Conservation (phyloP, 2,797 vertebrate species). For the Falco naumanni region DNA sequence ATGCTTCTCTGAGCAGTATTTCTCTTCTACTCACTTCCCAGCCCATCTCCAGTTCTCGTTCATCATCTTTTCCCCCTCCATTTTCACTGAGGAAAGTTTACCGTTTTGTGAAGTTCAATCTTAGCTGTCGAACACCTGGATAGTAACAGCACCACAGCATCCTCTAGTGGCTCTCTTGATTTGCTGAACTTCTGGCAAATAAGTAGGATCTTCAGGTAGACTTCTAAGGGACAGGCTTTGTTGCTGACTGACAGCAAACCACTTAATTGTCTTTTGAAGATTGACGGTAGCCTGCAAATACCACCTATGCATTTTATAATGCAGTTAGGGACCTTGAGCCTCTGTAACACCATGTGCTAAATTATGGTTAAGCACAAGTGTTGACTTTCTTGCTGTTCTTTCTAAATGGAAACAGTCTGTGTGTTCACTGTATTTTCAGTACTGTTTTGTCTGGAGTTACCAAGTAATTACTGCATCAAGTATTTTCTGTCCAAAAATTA, state of each 20-base stretch:
- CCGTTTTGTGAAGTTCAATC: neutral
- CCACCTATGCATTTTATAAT: neutral
- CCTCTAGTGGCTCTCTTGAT: slow-evolving; percentile 30
- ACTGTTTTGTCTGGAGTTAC: neutral
- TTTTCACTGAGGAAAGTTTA: neutral
- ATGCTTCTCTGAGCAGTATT: neutral
- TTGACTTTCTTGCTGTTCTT: neutral
- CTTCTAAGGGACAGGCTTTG: neutral
- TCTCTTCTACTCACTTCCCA: neutral
- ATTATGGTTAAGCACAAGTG: neutral
- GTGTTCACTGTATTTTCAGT: neutral
- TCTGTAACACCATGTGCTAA: neutral
- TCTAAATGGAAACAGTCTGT: neutral
- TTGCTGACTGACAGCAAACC: neutral
- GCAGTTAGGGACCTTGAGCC: neutral
- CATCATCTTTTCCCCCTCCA: fast-evolving
- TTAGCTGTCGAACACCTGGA: neutral
- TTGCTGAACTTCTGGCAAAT: neutral
- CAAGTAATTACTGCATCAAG: neutral
- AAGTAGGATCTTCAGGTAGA: neutral
- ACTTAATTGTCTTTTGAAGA: neutral
- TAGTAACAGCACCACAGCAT: slow-evolving; percentile 34
- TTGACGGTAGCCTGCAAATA: neutral
- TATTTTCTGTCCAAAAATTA: neutral
- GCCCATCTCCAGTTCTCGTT: neutral